Base-by-base conservation (phyloP, 1,140 invertebrate species). In the Orchestia grillus region DNA sequence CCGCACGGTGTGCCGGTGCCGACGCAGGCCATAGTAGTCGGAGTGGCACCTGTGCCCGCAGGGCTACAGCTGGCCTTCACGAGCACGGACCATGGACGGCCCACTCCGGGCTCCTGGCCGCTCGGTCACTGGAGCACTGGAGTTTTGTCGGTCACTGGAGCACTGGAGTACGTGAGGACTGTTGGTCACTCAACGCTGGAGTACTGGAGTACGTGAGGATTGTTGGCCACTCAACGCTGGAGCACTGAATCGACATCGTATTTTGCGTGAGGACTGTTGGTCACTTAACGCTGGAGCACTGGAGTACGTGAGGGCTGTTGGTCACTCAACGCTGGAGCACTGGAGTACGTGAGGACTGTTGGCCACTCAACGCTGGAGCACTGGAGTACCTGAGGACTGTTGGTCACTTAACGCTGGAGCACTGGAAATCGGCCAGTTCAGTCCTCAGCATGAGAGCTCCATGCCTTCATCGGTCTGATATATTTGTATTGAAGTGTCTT, bases 41-140 rank as follows among this genome's bases (percentile, higher is more conserved):
- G 92, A 36, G 43, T 47, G 92, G 92, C 92, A 94, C 92, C 92
- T 94, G 92, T 94, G 44, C 43, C 92, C 44, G 11, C 36, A 47
- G 43, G 92, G 8, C 36, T n/a, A 45, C 92, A 94, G 92, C 92
- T 94, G 92, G 45, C 43, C 44, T 47, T 28, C 92, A 45, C 41
- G 16, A 19, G 0, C 36, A 4, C 92, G 16, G 3, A 8, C 0
- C 43, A 0, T 44, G 92, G 44, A 6, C n/a, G 40, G 8, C 11
- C 19, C 0, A 42, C 28, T 15, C 16, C 88, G 15, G 88, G 0
- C 88, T 42, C 88, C 11, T 4, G 88, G 28, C 8, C 40, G 92
- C 92, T 94, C 92, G 92, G 92, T 94, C 92, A 94, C 43, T 94
- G 44, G 92, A 94, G 8, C 92, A 94, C 90, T 92, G 90, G 90